Conservation (phyloP, 2,888 invertebrate species). For the Ophioninae sp. region DNA sequence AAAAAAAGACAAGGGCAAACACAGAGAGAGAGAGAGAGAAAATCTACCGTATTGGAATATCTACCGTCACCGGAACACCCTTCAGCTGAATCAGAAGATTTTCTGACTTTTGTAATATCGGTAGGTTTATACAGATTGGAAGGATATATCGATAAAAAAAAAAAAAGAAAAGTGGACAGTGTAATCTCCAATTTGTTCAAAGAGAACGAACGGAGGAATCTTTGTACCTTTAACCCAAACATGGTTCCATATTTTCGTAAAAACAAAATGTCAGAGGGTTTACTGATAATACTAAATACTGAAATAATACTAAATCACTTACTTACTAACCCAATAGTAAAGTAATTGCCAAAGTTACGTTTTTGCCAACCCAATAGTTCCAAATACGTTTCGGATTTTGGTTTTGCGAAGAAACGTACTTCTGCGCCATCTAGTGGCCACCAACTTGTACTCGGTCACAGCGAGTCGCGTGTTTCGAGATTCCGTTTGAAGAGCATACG, state of each 20-base stretch:
- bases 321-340: too few relatives aligned
- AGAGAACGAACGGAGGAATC: too few relatives aligned
- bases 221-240: too few relatives aligned
- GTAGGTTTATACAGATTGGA: background rate
- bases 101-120: conserved; percentile 9
- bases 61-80: conserved; percentile 9
- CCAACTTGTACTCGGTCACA: background rate
- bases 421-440: background rate
- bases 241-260: too few relatives aligned
- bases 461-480: conserved; percentile 6
- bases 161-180: background rate
- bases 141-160: background rate
- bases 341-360: too few relatives aligned
- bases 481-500: conserved; percentile 14
- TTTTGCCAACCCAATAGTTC: too few relatives aligned
- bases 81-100: conserved; percentile 29
- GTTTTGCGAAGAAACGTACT: too few relatives aligned
- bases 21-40: background rate
- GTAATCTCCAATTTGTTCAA: background rate
- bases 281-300: too few relatives aligned
- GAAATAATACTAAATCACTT: too few relatives aligned
- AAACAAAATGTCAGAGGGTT: too few relatives aligned
- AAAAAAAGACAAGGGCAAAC: conserved; percentile 3
- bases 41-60: conserved; percentile 14
- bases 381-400: too few relatives aligned